phyloP scores from a whole-genome alignment of 2,888 invertebrate species.

The Stenodema calcarata region DNA sequence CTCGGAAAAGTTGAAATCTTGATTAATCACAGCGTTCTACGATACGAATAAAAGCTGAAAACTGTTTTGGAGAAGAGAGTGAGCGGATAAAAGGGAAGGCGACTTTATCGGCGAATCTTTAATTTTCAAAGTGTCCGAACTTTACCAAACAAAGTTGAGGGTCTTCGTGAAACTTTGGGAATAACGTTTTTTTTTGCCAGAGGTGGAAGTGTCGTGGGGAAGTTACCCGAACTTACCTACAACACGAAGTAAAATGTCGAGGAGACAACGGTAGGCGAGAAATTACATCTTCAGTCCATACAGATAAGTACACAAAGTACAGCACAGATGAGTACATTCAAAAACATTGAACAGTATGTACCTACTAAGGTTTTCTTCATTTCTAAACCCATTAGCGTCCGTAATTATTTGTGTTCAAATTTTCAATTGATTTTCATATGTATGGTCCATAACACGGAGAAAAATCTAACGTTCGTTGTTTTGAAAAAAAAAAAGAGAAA shows the following conservation, averaged over 20 bases:
- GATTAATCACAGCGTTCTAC: too few relatives aligned
- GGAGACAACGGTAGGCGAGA: not conserved
- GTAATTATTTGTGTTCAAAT: too few relatives aligned
- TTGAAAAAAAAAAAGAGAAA: too few relatives aligned
- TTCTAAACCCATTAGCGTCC: too few relatives aligned
- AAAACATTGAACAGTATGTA: too few relatives aligned
- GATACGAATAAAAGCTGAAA: too few relatives aligned
- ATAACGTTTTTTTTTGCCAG: slow-evolving; percentile 5
- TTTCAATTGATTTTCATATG: too few relatives aligned
- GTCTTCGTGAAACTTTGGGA: not conserved
- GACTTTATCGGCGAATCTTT: slow-evolving; percentile 19
- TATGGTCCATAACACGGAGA: too few relatives aligned
- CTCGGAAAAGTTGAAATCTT: too few relatives aligned
- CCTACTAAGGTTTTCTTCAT: not conserved
- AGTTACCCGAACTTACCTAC: not conserved
- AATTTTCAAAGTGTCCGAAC: slow-evolving; percentile 9
- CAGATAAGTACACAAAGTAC: not conserved
- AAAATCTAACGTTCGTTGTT: too few relatives aligned
- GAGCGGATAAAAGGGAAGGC: not conserved
- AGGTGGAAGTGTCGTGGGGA: not conserved
- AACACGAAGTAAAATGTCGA: not conserved
- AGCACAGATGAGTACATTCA: not conserved
- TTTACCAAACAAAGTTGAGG: slow-evolving; percentile 3
- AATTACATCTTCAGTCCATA: too few relatives aligned
- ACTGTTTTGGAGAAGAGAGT: not conserved